Percentiles rank a stretch among this genome's conserved stretches.
phyloP scores from a whole-genome alignment of 2,113 vertebrate species.

The Guaruba guarouba region DNA sequence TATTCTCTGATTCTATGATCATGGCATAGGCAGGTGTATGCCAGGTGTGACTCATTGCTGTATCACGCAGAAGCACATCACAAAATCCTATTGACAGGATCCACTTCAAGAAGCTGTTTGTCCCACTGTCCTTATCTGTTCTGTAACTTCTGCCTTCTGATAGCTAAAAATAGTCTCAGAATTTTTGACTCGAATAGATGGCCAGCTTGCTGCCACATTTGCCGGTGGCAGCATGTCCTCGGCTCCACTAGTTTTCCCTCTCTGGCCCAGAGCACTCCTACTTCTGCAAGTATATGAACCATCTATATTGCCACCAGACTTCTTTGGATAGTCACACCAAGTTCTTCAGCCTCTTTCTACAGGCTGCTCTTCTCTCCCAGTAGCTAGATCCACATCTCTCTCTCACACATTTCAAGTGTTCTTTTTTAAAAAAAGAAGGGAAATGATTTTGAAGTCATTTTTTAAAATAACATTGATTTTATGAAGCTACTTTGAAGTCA shows the following conservation, averaged over 20 bases:
- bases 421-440: neutral
- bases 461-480: neutral
- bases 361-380: neutral
- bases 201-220: neutral
- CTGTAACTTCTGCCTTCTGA: neutral
- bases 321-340: neutral
- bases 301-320: neutral
- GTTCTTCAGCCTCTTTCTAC: neutral
- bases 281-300: neutral
- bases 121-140: accelerated
- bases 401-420: accelerated
- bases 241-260: neutral
- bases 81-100: neutral
- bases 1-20: neutral
- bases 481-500: neutral
- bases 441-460: neutral
- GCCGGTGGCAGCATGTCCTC: neutral
- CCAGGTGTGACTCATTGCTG: neutral
- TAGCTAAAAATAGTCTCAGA: neutral
- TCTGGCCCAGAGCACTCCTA: neutral
- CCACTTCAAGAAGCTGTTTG: neutral
- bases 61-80: neutral
- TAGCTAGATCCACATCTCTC: neutral
- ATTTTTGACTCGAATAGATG: neutral
- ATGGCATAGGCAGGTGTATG: neutral